Base-by-base conservation (phyloP, 2,888 invertebrate genomes). In the Blastobasis lacticolella region DNA sequence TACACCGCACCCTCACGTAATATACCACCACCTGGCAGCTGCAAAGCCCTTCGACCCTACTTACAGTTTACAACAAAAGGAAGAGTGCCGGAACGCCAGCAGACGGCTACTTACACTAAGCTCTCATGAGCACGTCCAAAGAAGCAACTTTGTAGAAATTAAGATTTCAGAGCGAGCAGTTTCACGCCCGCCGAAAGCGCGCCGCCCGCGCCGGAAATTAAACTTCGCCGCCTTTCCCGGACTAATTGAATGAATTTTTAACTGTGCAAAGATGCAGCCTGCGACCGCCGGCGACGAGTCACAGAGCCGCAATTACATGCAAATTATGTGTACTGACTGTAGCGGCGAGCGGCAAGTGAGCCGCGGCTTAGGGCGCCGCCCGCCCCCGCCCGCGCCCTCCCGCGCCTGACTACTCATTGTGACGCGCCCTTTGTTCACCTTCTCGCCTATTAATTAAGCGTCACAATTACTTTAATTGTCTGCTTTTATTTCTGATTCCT, bases 1-100 rank as follows among this genome's bases (percentile, higher is more conserved):
- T 97, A 65, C 98, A 98, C 81, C 94, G 95, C 78, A 94, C 94
- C 60, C 90, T 98, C 54, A 92, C 94, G 94, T 96, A 86, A 92
- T 93, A 90, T 53, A 7, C 48, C 46, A 6, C 9, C 48, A 5
- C 10, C 37, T 5, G 23, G 5, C 6, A 40, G 6, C 8, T 5
- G 38, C 0, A 37, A 4, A 37, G 9, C 5, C 37, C 37, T 48
- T 4, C 38, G 40, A 48, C 23, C 40, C 40, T 23, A 5, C 38
- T 5, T 5, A 46, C 6, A 23, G 9, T 10, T 45, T 10, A 36
- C 36, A 10, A 23, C 37, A 23, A 37, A 46, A 37, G 46, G 46
- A 46, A 37, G 10, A 45, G 23, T 45, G 10, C 36, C 52, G 49
- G 50, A 52, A 52, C 50, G 49, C 38, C 48, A 45, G 43, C 36